Evolutionary conservation across 2,888 invertebrate species (phyloP), one percentile per base, ranked within the genome.

Genomic region (Caprella mutica): DNA sequence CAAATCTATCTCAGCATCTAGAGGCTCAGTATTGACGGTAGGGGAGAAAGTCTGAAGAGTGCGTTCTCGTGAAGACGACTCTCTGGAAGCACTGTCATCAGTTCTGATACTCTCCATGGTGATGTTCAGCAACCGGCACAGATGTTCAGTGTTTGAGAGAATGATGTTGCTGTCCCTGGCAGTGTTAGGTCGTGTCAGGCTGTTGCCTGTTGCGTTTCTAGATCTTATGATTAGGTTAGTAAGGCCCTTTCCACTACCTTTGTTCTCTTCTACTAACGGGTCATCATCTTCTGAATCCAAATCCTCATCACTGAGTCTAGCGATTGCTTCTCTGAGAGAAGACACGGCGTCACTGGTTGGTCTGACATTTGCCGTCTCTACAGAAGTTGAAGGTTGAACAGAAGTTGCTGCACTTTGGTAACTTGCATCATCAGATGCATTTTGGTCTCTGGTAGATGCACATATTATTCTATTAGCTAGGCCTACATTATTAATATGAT

Each of bases 91-190:
- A 21, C 48, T 30, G 17, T 17, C 30, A 2, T 30, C 30, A 30
- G 24, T 21, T 30, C 29, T 48, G 29, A 48, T 48, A n/a, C 48
- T 48, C 14, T 27, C 48, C 29, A 48, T 48, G n/a, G 48, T 27
- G 19, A 48, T 21, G n/a, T 48, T 48, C 17, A 48, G 48, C 30
- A 48, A 21, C 17, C 48, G 48, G 14, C 48, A 48, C 17, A 48
- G 14, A 21, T 48, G 48, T 14, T 48, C 48, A 8, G 48, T 48
- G 19, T 48, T 48, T 19, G 48, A 48, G 17, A 48, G 48, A 21
- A 48, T 48, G 19, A 48, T 48, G 14, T 48, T 48, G 48, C 48
- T 48, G 14, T 48, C 48, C 21, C 48, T 48, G 3, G 26, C n/a
- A 6, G 48, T 19, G 21, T 9, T 26, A 6, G 27, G n/a, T 30